Evolutionary conservation across 1,140 invertebrate species (phyloP), one percentile per base, ranked within the genome.

Genomic region (Drosophila obscura): DNA sequence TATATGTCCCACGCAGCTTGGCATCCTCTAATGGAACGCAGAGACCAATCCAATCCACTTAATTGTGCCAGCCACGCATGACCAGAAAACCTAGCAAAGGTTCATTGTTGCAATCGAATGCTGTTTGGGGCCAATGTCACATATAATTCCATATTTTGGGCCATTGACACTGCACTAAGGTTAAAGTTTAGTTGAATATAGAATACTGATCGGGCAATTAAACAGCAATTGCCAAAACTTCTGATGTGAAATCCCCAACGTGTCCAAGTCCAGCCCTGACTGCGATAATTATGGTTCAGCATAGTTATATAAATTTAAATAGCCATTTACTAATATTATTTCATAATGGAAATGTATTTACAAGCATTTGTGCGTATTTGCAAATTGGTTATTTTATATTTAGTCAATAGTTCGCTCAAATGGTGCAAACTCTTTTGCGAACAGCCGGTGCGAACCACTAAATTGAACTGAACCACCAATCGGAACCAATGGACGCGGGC

Each of bases 61-160:
- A 88, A 67, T 63, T 62, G 65, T 56, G 60, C 26, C 83, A 87
- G 60, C 82, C 78, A 87, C 82, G 82, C 82, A 87, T 77, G 80
- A 88, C 83, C 65, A 82, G 80, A 88, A 88, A 74, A 51, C 65
- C 63, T 48, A 79, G 67, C 41, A 49, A 64, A 67, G 85, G 82
- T 88, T 87, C 83, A 85, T 85, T 85, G 81, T 87, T 85, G 81
- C 81, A 88, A 75, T 72, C 58, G 60, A 60, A 58, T 78, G 66
- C 44, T 50, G 64, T 85, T 85, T 83, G 61, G 75, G 78, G 82
- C 82, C 82, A 87, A 87, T 87, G 82, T 82, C 82, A 87, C 50
- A 67, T 75, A 68, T 85, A 85, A 87, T 78, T 49, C 35, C 51
- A 88, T 56, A 75, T 87, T 88, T 78, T 66, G 59, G 82, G 76